Percentiles rank a stretch among this genome's conserved stretches.
Conservation (phyloP, 2,113 vertebrate species). For the Halichoerus grypus region DNA sequence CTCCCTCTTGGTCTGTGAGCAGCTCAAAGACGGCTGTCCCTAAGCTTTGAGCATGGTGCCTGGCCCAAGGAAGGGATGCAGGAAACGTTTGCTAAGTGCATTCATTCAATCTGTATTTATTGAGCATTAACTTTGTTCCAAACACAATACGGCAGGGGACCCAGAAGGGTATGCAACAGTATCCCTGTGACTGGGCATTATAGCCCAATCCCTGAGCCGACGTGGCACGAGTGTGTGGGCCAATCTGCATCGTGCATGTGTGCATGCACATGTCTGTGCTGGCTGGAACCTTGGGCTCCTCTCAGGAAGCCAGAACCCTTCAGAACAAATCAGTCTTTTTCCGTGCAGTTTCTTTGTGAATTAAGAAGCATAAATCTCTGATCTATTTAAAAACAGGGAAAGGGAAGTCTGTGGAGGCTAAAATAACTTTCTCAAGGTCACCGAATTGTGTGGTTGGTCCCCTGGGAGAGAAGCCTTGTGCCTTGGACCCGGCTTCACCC, state of each 20-base stretch:
- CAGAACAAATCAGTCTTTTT: slow-evolving; percentile 31
- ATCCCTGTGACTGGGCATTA: fast-evolving
- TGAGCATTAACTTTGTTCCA: background rate
- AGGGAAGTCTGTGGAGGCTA: slow-evolving; percentile 58
- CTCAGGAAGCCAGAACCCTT: slow-evolving; percentile 32
- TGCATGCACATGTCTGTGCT: background rate
- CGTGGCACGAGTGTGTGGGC: fast-evolving
- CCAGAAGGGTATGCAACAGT: background rate
- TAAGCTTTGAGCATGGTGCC: background rate
- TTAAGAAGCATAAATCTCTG: slow-evolving; percentile 48
- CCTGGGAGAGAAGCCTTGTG: background rate
- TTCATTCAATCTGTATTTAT: background rate
- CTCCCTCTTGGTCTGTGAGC: background rate
- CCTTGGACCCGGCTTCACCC: background rate
- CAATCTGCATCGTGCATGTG: fast-evolving
- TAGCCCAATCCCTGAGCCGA: fast-evolving
- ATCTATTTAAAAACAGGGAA: slow-evolving; percentile 66
- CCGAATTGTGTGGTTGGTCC: background rate
- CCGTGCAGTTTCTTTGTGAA: slow-evolving; percentile 32
- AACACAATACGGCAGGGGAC: background rate
- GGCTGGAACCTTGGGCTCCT: background rate
- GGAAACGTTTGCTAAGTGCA: background rate
- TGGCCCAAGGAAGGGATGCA: background rate
- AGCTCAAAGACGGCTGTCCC: background rate
- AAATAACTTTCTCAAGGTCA: slow-evolving; percentile 72